A percentile compares a stretch with the other conserved stretches of the same genome.
These are phyloP conservation scores for Vultur gryphus DNA, from an alignment of 2,797 vertebrate species.

Conservation along the genomic window DNA sequence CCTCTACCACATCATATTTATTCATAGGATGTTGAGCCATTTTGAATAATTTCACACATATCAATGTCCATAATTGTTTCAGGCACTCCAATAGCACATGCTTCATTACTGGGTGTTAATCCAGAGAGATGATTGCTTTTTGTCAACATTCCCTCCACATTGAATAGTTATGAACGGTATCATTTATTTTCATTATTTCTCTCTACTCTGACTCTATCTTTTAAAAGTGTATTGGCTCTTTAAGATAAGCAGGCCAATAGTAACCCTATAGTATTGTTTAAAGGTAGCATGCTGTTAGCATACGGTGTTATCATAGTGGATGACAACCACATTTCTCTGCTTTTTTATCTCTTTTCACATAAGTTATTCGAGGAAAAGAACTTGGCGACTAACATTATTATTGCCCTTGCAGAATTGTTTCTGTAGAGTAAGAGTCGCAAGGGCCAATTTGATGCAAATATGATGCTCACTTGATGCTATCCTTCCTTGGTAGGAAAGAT, in stretches of 20 bases:
- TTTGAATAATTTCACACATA: conserved; percentile 64
- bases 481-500: neutral
- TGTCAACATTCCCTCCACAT: conserved; percentile 16
- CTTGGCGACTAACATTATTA: neutral
- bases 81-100: conserved; percentile 55
- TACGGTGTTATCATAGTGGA: neutral
- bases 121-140: conserved; percentile 45
- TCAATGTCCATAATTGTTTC: conserved; percentile 60
- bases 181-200: conserved; percentile 37
- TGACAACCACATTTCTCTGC: neutral
- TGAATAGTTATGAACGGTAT: conserved; percentile 15
- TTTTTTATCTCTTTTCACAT: neutral
- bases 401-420: neutral
- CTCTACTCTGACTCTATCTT: neutral
- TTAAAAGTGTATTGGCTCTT: conserved; percentile 13
- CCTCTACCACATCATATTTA: conserved; percentile 48
- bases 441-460: neutral
- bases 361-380: neutral
- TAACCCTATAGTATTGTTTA: neutral
- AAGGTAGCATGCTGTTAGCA: neutral
- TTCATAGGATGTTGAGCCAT: conserved; percentile 38
- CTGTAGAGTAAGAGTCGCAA: neutral
- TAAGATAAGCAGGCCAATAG: neutral
- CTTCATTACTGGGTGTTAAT: conserved; percentile 55
- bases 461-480: neutral